Conservation (phyloP, 2,888 invertebrate genomes). For the Mongoloraphidia duomilia region DNA sequence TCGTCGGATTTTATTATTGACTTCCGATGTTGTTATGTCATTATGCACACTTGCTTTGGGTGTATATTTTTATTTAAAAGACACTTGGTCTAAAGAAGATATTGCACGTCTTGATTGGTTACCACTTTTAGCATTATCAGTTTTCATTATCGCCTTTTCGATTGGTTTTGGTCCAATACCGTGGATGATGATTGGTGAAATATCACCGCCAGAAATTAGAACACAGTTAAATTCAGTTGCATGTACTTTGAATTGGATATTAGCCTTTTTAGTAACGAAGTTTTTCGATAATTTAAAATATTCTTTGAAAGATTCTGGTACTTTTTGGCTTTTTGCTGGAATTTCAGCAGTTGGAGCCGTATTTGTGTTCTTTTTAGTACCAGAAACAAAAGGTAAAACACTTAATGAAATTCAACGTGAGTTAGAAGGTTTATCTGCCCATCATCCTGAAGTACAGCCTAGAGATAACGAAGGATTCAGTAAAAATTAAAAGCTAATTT, state of each 20-base stretch:
- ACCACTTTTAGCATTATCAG: conserved; percentile 55
- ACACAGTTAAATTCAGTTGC: conserved; percentile 62
- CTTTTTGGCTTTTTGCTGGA: conserved; percentile 62
- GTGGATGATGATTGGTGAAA: conserved; percentile 72
- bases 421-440: conserved; percentile 24
- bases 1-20: conserved; percentile 56
- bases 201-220: conserved; percentile 67
- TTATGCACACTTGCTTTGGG: conserved; percentile 55
- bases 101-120: conserved; percentile 51
- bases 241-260: conserved; percentile 67
- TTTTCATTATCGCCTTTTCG: conserved; percentile 70
- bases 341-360: conserved; percentile 48
- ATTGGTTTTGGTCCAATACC: conserved; percentile 80
- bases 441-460: no score
- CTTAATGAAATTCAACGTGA: conserved; percentile 47
- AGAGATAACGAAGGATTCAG: no score
- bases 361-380: conserved; percentile 52
- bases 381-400: conserved; percentile 56
- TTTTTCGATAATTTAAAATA: conserved; percentile 45
- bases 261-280: conserved; percentile 67
- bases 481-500: no score
- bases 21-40: conserved; percentile 56
- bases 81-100: conserved; percentile 27
- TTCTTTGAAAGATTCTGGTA: conserved; percentile 42
- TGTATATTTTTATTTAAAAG: conserved; percentile 46